These are phyloP conservation scores for Leptogaster cylindrica DNA, from an alignment of 2,888 invertebrate species.

Conservation along the genomic window DNA sequence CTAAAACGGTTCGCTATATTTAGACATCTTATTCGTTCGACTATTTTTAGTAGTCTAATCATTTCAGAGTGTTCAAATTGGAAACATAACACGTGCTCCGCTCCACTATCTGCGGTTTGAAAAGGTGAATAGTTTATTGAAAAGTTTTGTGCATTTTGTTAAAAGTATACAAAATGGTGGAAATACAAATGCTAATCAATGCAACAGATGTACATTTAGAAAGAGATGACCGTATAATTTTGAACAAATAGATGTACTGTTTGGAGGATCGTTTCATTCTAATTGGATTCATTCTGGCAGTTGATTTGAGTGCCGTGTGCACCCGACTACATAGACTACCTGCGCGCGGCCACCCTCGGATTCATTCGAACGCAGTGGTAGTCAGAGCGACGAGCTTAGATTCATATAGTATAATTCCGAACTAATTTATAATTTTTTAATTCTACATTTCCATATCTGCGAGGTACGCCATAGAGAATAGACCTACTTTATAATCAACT, in stretches of 20 bases:
- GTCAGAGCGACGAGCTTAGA: conserved; percentile 64
- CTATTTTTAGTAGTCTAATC: conserved; percentile 33
- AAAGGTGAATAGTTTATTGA: conserved; percentile 31
- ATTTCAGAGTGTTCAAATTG: conserved; percentile 27
- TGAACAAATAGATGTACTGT: neutral
- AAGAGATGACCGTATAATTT: conserved; percentile 8
- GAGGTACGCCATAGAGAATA: conserved; percentile 9
- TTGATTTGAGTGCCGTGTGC: conserved; percentile 66
- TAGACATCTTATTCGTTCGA: conserved; percentile 25
- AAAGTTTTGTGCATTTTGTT: conserved; percentile 23
- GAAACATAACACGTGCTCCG: conserved; percentile 28
- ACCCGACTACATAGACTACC: conserved; percentile 68
- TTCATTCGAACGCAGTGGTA: conserved; percentile 70
- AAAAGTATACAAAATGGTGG: neutral
- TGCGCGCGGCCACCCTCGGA: conserved; percentile 62
- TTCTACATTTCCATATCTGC: conserved; percentile 36
- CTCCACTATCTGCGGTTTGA: conserved; percentile 10
- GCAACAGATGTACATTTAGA: no score
- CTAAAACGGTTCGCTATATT: conserved; percentile 13
- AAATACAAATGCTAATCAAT: neutral
- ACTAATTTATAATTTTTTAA: conserved; percentile 24
- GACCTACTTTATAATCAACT: neutral
- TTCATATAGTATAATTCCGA: conserved; percentile 40
- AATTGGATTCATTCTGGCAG: conserved; percentile 29
- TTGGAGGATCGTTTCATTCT: neutral